phyloP scores from a whole-genome alignment of 1,140 invertebrate species.

The Drosophila tsacasi region DNA sequence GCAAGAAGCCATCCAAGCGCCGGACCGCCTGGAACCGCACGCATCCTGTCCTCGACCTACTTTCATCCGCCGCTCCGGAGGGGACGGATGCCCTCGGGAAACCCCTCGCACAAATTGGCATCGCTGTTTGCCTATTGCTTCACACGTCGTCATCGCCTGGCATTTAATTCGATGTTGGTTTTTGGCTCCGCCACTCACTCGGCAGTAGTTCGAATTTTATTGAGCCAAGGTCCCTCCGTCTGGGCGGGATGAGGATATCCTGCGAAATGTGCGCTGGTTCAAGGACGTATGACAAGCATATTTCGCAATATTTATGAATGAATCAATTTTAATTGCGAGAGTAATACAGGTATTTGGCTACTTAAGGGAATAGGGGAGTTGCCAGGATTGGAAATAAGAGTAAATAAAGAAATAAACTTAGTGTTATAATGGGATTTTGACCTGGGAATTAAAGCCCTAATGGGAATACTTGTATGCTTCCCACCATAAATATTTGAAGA shows the following conservation, averaged over 20 bases:
- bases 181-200: conserved; percentile 10
- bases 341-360: background rate
- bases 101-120: conserved; percentile 33
- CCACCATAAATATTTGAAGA: background rate
- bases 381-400: background rate
- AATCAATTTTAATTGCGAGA: conserved; percentile 18
- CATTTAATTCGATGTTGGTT: conserved; percentile 44
- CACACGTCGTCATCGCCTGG: conserved; percentile 18
- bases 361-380: background rate
- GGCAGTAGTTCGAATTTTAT: conserved; percentile 30
- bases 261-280: background rate
- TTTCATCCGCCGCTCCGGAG: conserved; percentile 8
- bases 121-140: conserved; percentile 29
- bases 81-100: conserved; percentile 52
- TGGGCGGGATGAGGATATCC: conserved; percentile 15
- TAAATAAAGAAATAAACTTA: background rate
- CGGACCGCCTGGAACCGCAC: conserved; percentile 30
- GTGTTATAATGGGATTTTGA: background rate
- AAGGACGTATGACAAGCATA: conserved; percentile 15
- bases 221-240: conserved; percentile 32
- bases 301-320: conserved; percentile 23
- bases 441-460: background rate
- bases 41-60: conserved; percentile 60
- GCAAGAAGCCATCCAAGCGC: conserved; percentile 39
- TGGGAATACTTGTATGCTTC: too few relatives aligned